Percentiles rank a stretch among this genome's conserved stretches.
Evolutionary conservation across 2,113 vertebrate genomes (phyloP).

Genomic region (Brachyhypopomus gauderio): DNA sequence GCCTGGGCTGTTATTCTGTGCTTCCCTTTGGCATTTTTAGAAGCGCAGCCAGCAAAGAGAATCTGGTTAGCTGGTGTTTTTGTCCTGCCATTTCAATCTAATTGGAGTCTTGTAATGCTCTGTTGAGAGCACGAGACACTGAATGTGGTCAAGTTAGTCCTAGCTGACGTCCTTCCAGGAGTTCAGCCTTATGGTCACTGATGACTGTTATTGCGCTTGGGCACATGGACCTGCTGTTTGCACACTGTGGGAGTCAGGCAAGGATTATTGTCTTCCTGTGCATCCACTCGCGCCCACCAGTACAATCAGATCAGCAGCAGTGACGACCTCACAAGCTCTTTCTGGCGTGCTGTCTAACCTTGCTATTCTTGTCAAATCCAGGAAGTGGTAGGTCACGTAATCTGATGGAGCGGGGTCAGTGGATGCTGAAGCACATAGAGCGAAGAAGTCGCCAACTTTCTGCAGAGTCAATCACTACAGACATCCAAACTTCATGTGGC

Average conservation of each 20-base stretch:
- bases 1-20: not conserved
- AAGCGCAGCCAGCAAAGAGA: slow-evolving; percentile 29
- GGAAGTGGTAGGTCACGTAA: too few relatives aligned
- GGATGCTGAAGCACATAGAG: too few relatives aligned
- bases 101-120: slow-evolving; percentile 25
- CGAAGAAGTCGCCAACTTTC: too few relatives aligned
- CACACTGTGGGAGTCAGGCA: not conserved
- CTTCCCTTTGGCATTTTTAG: slow-evolving; percentile 30
- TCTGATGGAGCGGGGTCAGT: too few relatives aligned
- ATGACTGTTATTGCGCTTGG: slow-evolving; percentile 7
- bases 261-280: slow-evolving; percentile 1
- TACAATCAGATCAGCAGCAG: not conserved
- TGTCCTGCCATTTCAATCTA: slow-evolving; percentile 35
- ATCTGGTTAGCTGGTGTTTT: slow-evolving; percentile 47
- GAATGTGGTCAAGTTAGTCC: slow-evolving; percentile 17
- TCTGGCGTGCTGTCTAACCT: not conserved
- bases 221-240: slow-evolving; percentile 29
- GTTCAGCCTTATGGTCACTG: not conserved
- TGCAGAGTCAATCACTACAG: too few relatives aligned
- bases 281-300: not conserved
- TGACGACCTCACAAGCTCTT: not conserved
- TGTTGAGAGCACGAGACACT: slow-evolving; percentile 24
- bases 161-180: not conserved
- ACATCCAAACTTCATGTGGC: too few relatives aligned
- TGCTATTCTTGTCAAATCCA: not conserved